A percentile compares a stretch with the other conserved stretches of the same genome.
These are phyloP conservation scores for Porites cylindrica DNA, from an alignment of 92 coral and sea anemone genomes.

Conservation along the genomic window DNA sequence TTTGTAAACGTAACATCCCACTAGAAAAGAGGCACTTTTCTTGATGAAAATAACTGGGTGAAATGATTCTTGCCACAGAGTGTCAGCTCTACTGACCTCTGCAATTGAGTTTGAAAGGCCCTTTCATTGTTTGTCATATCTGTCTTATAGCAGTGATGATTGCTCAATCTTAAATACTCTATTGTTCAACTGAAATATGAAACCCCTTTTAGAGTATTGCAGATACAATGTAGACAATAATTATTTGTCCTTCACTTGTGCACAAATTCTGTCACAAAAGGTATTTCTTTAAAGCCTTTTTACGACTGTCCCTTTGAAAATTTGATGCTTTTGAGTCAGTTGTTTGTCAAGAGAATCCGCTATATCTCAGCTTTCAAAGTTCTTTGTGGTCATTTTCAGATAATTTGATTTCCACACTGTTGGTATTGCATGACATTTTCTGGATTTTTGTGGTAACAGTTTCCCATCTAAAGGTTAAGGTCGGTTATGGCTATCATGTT, in stretches of 20 bases:
- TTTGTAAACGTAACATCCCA: background rate
- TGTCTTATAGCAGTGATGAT: background rate
- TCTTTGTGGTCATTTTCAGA: conserved; percentile 7
- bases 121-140: conserved; percentile 13
- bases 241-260: background rate
- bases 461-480: conserved; percentile 59
- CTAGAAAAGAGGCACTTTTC: background rate
- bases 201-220: background rate
- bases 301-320: background rate
- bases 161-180: conserved; percentile 5
- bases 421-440: conserved; percentile 77
- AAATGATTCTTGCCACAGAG: background rate
- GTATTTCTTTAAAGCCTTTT: background rate
- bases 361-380: background rate
- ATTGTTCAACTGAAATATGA: conserved; percentile 21
- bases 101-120: conserved; percentile 7
- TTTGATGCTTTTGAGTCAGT: background rate
- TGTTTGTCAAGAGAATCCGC: background rate
- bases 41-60: background rate
- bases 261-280: conserved; percentile 40
- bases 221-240: background rate
- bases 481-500: conserved; percentile 9
- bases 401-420: conserved; percentile 1
- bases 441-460: conserved; percentile 68
- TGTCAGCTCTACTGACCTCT: background rate